Conservation (phyloP, 2,113 vertebrate species). For the Gobio gobio region DNA sequence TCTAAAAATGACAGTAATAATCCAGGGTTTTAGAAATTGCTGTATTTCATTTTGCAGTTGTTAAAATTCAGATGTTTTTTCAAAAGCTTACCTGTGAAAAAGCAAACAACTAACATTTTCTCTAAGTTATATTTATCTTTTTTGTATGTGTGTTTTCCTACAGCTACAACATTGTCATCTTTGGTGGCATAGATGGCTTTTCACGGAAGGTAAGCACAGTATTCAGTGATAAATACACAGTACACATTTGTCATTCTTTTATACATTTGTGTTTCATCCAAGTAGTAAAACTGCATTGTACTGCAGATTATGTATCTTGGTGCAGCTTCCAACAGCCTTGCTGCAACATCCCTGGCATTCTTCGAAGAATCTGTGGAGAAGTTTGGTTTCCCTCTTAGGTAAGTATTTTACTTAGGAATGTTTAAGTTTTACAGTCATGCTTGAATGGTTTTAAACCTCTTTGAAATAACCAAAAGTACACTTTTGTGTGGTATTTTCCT, state of each 20-base stretch:
- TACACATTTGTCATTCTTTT: background rate
- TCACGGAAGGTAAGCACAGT: conserved; percentile 23
- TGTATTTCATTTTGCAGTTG: conserved; percentile 1
- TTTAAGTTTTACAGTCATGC: background rate
- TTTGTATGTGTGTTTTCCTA: background rate
- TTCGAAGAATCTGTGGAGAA: conserved; percentile 47
- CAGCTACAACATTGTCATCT: background rate
- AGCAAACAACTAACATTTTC: background rate
- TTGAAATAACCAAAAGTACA: too few relatives aligned
- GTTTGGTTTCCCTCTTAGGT: conserved; percentile 51
- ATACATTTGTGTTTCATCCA: background rate
- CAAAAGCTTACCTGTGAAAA: background rate
- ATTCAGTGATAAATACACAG: background rate
- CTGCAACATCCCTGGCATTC: conserved; percentile 43
- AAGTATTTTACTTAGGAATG: background rate
- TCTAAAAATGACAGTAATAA: conserved; percentile 18
- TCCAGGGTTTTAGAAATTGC: conserved; percentile 5
- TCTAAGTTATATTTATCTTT: background rate
- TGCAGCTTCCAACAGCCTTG: conserved; percentile 48
- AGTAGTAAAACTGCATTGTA: background rate
- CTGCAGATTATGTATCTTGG: conserved; percentile 44
- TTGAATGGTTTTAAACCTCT: too few relatives aligned
- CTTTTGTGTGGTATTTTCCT: too few relatives aligned
- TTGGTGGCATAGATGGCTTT: conserved; percentile 16
- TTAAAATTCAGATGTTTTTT: background rate